Base-by-base conservation (phyloP, 2,888 invertebrate genomes). In the Stenodera caucasica region DNA sequence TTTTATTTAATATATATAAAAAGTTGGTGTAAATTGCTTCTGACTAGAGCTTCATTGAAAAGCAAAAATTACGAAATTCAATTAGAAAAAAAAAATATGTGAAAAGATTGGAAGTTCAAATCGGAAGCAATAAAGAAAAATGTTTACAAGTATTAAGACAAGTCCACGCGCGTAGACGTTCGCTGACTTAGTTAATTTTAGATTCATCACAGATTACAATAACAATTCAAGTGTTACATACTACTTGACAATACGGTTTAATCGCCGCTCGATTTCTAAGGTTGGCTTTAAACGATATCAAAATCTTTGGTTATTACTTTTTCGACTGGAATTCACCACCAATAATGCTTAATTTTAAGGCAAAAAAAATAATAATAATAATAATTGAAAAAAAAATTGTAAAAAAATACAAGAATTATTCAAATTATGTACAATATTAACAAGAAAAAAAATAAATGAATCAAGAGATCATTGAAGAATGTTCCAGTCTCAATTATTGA, bases 301-400 rank as follows among this genome's bases (percentile, higher is more conserved):
- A 76, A 75, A 75, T 80, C 80, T 80, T 80, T 80, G 79, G 80
- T 80, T n/a, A n/a, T n/a, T n/a, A n/a, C n/a, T 78, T 76, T 72
- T 72, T 75, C 32, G 72, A 74, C 74, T 71, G 66, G 67, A 65
- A 69, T 69, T 66, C 64, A 66, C 65, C 69, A 64, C 68, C 65
- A 72, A 71, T 72, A 67, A 68, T 58, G 64, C 62, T 71, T 64
- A 71, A 67, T 62, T 64, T 61, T 67, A 67, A 70, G 70, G 65
- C 58, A 57, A 63, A 60, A 53, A 57, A 61, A 57, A 64, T 61
- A 68, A 60, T 60, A 58, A 64, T 11, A 33, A 53, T 55, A 67
- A 26, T 40, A 51, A 32, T n/a, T 32, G 54, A 57, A 64, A 7
- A 15, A 15, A 15, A 45, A 45, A 45, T 11, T 21, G 45, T 45